phyloP scores from a whole-genome alignment of 2,113 vertebrate species.

The Caranx ignobilis region DNA sequence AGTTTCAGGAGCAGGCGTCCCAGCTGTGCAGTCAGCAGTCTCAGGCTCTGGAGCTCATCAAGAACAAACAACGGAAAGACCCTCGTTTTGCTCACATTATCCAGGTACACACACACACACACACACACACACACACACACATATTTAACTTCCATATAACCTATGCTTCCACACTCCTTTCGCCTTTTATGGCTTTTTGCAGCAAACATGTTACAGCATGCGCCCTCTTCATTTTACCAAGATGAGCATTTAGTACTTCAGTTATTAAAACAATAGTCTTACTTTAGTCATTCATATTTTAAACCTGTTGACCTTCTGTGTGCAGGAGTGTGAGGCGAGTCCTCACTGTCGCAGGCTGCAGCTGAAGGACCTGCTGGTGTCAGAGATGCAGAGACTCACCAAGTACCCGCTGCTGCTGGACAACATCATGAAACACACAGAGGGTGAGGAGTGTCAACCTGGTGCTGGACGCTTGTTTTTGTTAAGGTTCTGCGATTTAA shows the following conservation, averaged over 20 bases:
- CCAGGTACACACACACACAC: constrained; percentile 67
- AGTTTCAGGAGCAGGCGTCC: constrained; percentile 90
- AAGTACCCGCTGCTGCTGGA: constrained; percentile 96
- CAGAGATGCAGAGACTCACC: constrained; percentile 95
- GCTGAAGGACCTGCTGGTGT: constrained; percentile 94
- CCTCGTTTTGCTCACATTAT: constrained; percentile 88
- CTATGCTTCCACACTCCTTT: neutral
- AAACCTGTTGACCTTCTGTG: neutral
- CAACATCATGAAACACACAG: constrained; percentile 91
- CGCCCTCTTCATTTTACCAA: neutral
- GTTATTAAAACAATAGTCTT: neutral
- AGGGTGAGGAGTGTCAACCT: constrained; percentile 76
- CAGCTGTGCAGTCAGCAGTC: constrained; percentile 92
- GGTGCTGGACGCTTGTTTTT: rapidly evolving
- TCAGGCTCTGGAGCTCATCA: constrained; percentile 92
- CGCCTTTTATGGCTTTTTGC: neutral
- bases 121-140: neutral
- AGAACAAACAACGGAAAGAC: constrained; percentile 94
- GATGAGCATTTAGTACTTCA: neutral
- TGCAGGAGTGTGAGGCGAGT: constrained; percentile 87
- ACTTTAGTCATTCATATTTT: neutral
- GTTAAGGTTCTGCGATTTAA: no score
- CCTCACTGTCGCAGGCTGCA: constrained; percentile 94
- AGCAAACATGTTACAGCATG: neutral
- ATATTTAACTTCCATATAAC: neutral